Conservation (phyloP, 2,888 invertebrate genomes). For the Petrolisthes manimaculis region DNA sequence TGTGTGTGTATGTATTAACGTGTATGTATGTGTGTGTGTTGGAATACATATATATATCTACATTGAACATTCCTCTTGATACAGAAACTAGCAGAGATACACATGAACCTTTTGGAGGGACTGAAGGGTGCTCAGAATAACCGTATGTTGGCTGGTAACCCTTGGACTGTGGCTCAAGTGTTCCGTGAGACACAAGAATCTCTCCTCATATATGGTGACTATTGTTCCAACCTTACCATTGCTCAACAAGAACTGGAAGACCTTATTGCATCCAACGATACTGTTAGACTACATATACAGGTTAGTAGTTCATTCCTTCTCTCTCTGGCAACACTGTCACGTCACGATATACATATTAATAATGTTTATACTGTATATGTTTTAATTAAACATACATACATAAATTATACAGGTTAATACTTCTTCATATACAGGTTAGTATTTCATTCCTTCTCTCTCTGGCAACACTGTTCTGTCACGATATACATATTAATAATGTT, state of each 20-base stretch:
- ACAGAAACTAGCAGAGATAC: conserved; percentile 87
- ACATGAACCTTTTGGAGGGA: conserved; percentile 79
- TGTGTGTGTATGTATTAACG: no score
- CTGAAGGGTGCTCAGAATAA: conserved; percentile 78
- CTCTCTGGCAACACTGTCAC: background rate
- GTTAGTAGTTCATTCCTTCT: conserved; percentile 72
- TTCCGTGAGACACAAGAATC: conserved; percentile 92
- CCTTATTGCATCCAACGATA: conserved; percentile 78
- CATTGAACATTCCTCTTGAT: conserved; percentile 24
- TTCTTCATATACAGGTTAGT: background rate
- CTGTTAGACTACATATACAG: conserved; percentile 78
- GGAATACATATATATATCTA: no score
- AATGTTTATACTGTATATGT: no score
- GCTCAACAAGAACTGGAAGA: conserved; percentile 90
- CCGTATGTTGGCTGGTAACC: conserved; percentile 68
- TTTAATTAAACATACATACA: no score
- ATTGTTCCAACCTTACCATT: conserved; percentile 91
- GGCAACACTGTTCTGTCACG: background rate
- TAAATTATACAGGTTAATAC: no score
- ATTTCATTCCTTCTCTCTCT: background rate
- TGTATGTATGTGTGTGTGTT: no score
- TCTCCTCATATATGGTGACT: conserved; percentile 93
- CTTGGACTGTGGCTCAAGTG: conserved; percentile 79
- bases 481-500: background rate
- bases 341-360: background rate